These are phyloP conservation scores for Sphenodon punctatus DNA, from an alignment of 2,797 vertebrate species.

Conservation along the genomic window DNA sequence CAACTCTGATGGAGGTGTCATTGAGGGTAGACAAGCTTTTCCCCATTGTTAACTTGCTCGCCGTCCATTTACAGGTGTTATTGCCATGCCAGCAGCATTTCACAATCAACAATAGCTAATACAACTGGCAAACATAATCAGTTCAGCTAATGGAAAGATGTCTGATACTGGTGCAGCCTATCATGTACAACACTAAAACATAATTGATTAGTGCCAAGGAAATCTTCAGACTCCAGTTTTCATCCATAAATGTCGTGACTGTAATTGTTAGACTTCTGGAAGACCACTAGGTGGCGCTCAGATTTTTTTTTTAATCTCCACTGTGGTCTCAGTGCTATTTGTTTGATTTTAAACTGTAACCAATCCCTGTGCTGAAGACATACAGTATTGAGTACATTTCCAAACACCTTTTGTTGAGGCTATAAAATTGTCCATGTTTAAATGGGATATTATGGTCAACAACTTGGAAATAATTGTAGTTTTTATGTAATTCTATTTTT, in stretches of 20 bases:
- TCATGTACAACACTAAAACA: not conserved
- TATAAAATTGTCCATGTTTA: no score
- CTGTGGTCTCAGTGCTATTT: not conserved
- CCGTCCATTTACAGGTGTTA: not conserved
- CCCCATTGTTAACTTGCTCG: no score
- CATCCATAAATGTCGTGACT: not conserved
- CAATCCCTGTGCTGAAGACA: not conserved
- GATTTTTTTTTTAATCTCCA: not conserved
- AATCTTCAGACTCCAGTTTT: not conserved
- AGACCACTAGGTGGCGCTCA: constrained; percentile 77
- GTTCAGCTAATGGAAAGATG: not conserved
- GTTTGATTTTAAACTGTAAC: not conserved
- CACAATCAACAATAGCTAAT: not conserved
- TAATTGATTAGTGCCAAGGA: not conserved
- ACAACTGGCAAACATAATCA: not conserved
- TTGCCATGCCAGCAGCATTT: not conserved
- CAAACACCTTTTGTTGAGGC: not conserved
- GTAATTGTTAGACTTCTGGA: not conserved
- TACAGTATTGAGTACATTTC: not conserved
- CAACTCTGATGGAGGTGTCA: not conserved
- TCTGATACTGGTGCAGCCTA: not conserved
- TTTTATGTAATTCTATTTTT: not conserved
- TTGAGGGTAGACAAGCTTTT: no score
- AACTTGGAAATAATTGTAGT: not conserved
- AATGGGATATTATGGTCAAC: no score